Conservation (phyloP, 2,888 invertebrate genomes). For the Eupithecia abbreviata region DNA sequence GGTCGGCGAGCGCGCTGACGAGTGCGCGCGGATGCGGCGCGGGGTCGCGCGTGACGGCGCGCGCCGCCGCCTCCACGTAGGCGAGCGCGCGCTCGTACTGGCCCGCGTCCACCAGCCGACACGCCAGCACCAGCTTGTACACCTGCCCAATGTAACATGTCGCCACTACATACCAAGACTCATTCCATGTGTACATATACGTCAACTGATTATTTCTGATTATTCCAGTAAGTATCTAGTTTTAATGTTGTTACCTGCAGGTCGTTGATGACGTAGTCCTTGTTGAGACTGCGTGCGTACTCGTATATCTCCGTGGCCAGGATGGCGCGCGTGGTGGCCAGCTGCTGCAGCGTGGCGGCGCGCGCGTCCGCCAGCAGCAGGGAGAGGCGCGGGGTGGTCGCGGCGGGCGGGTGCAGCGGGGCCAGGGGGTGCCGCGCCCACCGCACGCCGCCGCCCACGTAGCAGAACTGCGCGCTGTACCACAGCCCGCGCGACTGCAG, state of each 20-base stretch:
- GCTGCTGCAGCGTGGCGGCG: constrained; percentile 84
- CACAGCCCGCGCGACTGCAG: constrained; percentile 89
- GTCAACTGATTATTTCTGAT: too few species aligned
- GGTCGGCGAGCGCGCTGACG: constrained; percentile 79
- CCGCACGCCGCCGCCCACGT: constrained; percentile 91
- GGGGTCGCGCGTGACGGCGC: constrained; percentile 85
- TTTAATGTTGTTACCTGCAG: constrained; percentile 84
- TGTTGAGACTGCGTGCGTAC: constrained; percentile 92
- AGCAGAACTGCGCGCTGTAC: constrained; percentile 98
- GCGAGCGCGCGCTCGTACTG: constrained; percentile 90
- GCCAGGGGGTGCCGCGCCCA: constrained; percentile 77
- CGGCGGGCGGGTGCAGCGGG: constrained; percentile 62
- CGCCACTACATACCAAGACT: too few species aligned
- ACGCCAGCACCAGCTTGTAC: constrained; percentile 93
- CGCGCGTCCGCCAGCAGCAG: constrained; percentile 90
- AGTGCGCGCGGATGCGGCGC: constrained; percentile 65
- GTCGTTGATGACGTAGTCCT: constrained; percentile 88
- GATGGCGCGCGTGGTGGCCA: constrained; percentile 92
- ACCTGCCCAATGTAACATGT: constrained; percentile 74
- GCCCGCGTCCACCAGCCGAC: constrained; percentile 89
- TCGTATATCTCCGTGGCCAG: constrained; percentile 98
- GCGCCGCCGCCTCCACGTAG: constrained; percentile 92
- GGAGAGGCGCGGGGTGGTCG: constrained; percentile 85
- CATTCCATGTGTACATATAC: too few species aligned
- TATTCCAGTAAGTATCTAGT: too few species aligned